These are phyloP conservation scores for Mercenaria mercenaria DNA, from an alignment of 1,140 invertebrate genomes.

Conservation along the genomic window DNA sequence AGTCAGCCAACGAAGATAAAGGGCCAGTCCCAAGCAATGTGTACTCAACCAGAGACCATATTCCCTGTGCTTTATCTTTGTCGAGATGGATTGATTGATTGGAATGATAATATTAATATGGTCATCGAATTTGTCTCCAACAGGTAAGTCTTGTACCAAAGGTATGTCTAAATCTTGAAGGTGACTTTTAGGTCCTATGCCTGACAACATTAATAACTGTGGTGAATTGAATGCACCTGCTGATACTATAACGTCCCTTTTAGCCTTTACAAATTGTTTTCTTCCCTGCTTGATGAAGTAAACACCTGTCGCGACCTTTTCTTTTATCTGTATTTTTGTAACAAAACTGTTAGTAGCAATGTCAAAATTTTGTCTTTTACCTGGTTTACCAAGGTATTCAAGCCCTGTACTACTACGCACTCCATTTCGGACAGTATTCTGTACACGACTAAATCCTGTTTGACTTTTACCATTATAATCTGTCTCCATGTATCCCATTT, in stretches of 20 bases:
- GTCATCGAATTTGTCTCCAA: conserved; percentile 12
- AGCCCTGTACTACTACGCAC: not conserved
- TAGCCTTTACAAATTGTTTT: conserved; percentile 25
- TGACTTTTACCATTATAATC: conserved; percentile 55
- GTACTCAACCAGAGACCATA: not conserved
- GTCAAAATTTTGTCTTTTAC: conserved; percentile 18
- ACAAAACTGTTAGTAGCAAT: conserved; percentile 4
- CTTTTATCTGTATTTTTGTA: conserved; percentile 20
- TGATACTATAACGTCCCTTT: conserved; percentile 82
- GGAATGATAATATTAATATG: not conserved
- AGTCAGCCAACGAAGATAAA: not conserved
- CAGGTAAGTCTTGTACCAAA: not conserved
- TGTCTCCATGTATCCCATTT: conserved; percentile 84
- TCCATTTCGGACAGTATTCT: not conserved
- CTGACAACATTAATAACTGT: conserved; percentile 95
- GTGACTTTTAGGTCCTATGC: conserved; percentile 90
- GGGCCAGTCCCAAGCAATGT: not conserved
- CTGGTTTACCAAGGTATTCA: not conserved
- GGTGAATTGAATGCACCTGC: conserved; percentile 94
- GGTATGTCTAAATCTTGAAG: not conserved
- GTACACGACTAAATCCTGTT: not conserved
- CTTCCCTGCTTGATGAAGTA: conserved; percentile 4
- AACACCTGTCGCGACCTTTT: conserved; percentile 16
- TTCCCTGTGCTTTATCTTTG: not conserved
- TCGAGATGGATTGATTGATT: not conserved